A percentile compares a stretch with the other conserved stretches of the same genome.
phyloP scores from a whole-genome alignment of 2,888 invertebrate genomes.

The Cosmia pyralina region DNA sequence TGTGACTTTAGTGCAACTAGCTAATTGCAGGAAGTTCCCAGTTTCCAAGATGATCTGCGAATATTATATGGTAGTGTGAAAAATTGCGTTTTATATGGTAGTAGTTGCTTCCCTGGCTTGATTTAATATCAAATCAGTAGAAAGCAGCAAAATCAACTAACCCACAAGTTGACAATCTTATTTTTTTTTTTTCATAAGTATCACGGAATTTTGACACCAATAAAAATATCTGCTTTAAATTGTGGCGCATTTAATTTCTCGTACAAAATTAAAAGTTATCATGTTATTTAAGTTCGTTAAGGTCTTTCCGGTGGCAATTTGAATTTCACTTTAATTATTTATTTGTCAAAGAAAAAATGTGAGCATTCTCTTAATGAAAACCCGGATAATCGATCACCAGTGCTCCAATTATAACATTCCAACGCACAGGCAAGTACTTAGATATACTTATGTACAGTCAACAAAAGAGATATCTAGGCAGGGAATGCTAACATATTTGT shows the following conservation, averaged over 20 bases:
- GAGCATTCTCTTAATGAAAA: background rate
- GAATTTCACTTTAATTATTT: background rate
- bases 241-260: background rate
- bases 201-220: background rate
- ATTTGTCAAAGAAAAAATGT: background rate
- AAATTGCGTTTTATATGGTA: slow-evolving; percentile 1
- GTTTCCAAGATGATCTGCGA: slow-evolving; percentile 72
- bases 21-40: slow-evolving; percentile 68
- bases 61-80: slow-evolving; percentile 35
- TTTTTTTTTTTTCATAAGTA: background rate
- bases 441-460: too few species aligned
- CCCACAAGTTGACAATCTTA: background rate
- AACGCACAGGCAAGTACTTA: background rate
- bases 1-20: slow-evolving; percentile 54
- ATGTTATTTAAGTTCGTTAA: background rate
- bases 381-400: background rate
- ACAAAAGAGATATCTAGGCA: too few species aligned
- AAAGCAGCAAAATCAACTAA: background rate
- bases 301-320: background rate
- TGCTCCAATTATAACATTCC: background rate
- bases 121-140: background rate
- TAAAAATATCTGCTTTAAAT: background rate
- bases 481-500: too few species aligned
- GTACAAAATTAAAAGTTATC: background rate
- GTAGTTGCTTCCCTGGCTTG: background rate